Conservation (phyloP, 1,140 invertebrate species). For the Drosophila pandora region DNA sequence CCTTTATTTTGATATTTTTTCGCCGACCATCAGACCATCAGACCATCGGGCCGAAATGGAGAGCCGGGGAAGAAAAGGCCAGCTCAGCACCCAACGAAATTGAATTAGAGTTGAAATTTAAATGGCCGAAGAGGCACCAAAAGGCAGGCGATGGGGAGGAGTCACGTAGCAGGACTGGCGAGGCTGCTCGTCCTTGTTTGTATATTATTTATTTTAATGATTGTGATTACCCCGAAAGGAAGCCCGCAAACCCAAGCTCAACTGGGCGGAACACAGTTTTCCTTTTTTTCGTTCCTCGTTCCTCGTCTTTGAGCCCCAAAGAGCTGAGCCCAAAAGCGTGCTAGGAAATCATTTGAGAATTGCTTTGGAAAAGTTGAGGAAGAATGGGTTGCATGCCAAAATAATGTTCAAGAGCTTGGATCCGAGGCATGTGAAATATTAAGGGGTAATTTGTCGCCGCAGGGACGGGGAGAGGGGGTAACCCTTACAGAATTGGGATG, state of each 20-base stretch:
- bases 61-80: conserved; percentile 43
- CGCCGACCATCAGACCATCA: conserved; percentile 12
- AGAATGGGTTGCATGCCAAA: conserved; percentile 21
- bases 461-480: conserved; percentile 7
- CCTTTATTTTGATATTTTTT: conserved; percentile 41
- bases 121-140: conserved; percentile 44
- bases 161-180: neutral
- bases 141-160: conserved; percentile 1
- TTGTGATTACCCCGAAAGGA: conserved; percentile 52
- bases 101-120: conserved; percentile 79
- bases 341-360: conserved; percentile 59
- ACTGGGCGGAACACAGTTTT: conserved; percentile 48
- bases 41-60: conserved; percentile 10
- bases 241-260: conserved; percentile 39
- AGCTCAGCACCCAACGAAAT: conserved; percentile 72
- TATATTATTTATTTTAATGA: conserved; percentile 73
- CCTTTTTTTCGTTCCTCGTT: conserved; percentile 4
- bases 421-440: conserved; percentile 40
- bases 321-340: conserved; percentile 56
- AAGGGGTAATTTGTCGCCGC: conserved; percentile 46
- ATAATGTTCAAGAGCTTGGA: conserved; percentile 33
- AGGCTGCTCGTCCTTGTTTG: conserved; percentile 50
- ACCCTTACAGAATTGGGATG: conserved; percentile 11
- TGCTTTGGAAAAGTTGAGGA: conserved; percentile 9
- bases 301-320: conserved; percentile 25